These are phyloP conservation scores for Rhamphomyia laevipes DNA, from an alignment of 2,888 invertebrate genomes.

Conservation along the genomic window DNA sequence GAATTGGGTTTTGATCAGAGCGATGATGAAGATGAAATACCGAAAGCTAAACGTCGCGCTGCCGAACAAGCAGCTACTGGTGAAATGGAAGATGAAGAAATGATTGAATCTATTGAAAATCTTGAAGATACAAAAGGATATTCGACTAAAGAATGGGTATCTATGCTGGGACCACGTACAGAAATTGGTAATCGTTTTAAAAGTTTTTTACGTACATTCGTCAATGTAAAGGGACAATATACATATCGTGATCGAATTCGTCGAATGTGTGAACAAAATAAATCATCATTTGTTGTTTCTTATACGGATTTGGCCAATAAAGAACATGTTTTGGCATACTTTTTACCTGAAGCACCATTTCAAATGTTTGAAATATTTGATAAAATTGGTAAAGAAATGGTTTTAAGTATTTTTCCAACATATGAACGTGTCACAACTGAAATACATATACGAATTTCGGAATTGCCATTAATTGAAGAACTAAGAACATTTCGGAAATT, in stretches of 20 bases:
- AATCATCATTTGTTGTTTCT: slow-evolving; percentile 83
- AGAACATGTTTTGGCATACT: slow-evolving; percentile 91
- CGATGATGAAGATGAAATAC: slow-evolving; percentile 63
- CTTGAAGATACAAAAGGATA: slow-evolving; percentile 96
- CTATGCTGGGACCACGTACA: slow-evolving; percentile 86
- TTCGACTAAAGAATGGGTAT: slow-evolving; percentile 90
- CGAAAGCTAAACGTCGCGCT: slow-evolving; percentile 56
- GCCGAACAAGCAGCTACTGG: slow-evolving; percentile 84
- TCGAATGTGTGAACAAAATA: slow-evolving; percentile 88
- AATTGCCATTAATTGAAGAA: slow-evolving; percentile 92
- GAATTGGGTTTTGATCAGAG: slow-evolving; percentile 82
- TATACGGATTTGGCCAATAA: slow-evolving; percentile 81
- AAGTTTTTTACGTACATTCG: slow-evolving; percentile 83
- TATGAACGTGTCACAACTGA: slow-evolving; percentile 90
- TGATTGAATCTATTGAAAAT: slow-evolving; percentile 95
- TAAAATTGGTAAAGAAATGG: slow-evolving; percentile 86
- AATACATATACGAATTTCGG: slow-evolving; percentile 90
- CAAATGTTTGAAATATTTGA: slow-evolving; percentile 96
- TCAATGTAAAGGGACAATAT: slow-evolving; percentile 74
- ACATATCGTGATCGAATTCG: slow-evolving; percentile 86
- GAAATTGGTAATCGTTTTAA: slow-evolving; percentile 93
- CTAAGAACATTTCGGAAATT: slow-evolving; percentile 80
- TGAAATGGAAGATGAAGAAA: slow-evolving; percentile 64
- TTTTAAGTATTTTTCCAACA: slow-evolving; percentile 86
- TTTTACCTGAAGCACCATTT: slow-evolving; percentile 92